A percentile compares a stretch with the other conserved stretches of the same genome.
Conservation (phyloP, 2,888 invertebrate genomes). For the Chrysodeixis includens region DNA sequence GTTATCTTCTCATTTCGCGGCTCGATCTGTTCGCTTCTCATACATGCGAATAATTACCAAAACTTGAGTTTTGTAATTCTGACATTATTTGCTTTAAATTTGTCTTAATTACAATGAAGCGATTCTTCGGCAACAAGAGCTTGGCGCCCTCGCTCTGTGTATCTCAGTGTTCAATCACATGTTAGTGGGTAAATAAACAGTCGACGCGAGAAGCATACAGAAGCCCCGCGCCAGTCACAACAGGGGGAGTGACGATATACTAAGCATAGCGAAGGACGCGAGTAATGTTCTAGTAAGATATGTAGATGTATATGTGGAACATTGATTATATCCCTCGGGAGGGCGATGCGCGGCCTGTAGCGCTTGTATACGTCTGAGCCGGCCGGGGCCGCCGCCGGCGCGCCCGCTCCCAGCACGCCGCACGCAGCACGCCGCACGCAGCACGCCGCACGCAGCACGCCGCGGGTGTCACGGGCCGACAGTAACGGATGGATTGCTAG, state of each 20-base stretch:
- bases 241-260: neutral
- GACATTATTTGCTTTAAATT: neutral
- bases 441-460: neutral
- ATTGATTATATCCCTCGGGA: neutral
- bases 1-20: constrained; percentile 25
- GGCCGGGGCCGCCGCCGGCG: neutral
- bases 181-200: neutral
- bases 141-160: neutral
- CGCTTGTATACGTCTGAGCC: constrained; percentile 2
- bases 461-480: neutral
- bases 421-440: neutral
- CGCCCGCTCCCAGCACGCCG: neutral
- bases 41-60: neutral
- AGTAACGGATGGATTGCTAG: no score
- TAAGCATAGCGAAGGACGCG: neutral
- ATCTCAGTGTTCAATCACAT: neutral
- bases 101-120: neutral
- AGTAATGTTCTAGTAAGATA: neutral
- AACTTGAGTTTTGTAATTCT: neutral
- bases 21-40: neutral
- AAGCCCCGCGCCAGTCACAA: neutral
- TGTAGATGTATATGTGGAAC: neutral
- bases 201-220: neutral
- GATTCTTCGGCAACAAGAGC: neutral
- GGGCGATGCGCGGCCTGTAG: neutral